Evolutionary conservation across 1,140 invertebrate species (phyloP), one percentile per base, ranked within the genome.

Genomic region (Ectropis grisescens): DNA sequence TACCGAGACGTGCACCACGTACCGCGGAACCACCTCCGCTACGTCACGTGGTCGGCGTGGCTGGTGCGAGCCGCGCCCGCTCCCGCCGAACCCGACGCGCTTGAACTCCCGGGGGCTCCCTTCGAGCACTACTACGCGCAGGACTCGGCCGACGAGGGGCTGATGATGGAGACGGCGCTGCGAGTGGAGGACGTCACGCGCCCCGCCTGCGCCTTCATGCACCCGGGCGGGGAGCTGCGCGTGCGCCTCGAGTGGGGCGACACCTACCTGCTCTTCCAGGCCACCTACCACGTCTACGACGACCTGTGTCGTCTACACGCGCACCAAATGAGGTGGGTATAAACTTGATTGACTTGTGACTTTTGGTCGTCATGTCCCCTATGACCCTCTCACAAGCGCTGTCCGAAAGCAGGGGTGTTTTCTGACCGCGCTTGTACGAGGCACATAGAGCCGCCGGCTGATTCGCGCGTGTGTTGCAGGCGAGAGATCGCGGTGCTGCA

Each of bases 241-340:
- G 88, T 95, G 6, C 90, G 94, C 46, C 85, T 96, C 1, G 93
- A 95, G 64, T 95, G 93, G 93, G 87, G 90, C 47, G 92, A 95
- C 60, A 92, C 90, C 22, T 91, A 94, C 48, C 82, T 95, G 25
- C 85, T 96, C 5, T 93, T 94, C 70, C 90, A 92, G 64, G 90
- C 93, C 26, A 93, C 90, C 28, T 96, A 95, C 68, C 91, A 93
- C 76, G 91, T 92, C 56, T 92, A 94, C 62, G 93, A 96, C 70
- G 93, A 95, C 68, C 89, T 95, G 12, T 89, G 87, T 41, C 85
- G 92, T 36, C 83, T 93, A 33, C 93, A 96, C 68, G 93, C 92
- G 68, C 91, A 92, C 59, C 93, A 96, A 72, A 95, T 95, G 93
- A 90, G 90, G 81, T 83, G 41, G 41, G n/a, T n/a, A n/a, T 34